Evolutionary conservation across 2,888 invertebrate species (phyloP), one percentile per base, ranked within the genome.

Genomic region (Iselma pallidipennis): DNA sequence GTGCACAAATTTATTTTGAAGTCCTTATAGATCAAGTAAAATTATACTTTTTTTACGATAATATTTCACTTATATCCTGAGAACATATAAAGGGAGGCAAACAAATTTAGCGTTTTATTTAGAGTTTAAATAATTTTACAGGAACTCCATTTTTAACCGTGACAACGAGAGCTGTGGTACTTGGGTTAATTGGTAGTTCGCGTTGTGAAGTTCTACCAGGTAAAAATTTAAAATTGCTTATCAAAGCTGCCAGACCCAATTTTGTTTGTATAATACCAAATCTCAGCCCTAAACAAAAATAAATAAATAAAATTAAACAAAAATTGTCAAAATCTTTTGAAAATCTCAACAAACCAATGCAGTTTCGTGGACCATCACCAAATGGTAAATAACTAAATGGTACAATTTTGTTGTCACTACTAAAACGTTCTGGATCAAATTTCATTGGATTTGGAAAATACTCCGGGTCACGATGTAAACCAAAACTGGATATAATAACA

Each of bases 381-480:
- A 49, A 49, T 49, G 49, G 49, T 23, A 49, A 5, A 23, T 23
- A 19, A 49, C 7, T 10, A 23, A 9, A 10, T 23, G 49, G 23
- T 7, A 2, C 50, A 16, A 37, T 23, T 16, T 45, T 23, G 5
- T 9, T 29, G 9, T 16, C 28, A 5, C 49, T 19, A 26, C 21
- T 31, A 9, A 49, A 51, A 3, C 55, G 21, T 28, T 58, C 49
- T 9, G 58, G 55, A 31, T 63, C 59, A 48, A 59, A 63, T 37
- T 63, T 53, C 31, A 65, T 14, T 6, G 61, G 61, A 51, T 65
- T 53, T 0, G 65, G 55, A 49, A 55, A 65, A 58, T 51, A 59
- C 16, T 63, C 63, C 9, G 59, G 59, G 42, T 63, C 63, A 9
- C 55, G 49, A 21, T 63, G 63, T 19, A 59, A 28, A n/a, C 56